Percentiles rank a stretch among this genome's conserved stretches.
These are phyloP conservation scores for Semicossyphus pulcher DNA, from an alignment of 2,113 vertebrate species.

Conservation along the genomic window DNA sequence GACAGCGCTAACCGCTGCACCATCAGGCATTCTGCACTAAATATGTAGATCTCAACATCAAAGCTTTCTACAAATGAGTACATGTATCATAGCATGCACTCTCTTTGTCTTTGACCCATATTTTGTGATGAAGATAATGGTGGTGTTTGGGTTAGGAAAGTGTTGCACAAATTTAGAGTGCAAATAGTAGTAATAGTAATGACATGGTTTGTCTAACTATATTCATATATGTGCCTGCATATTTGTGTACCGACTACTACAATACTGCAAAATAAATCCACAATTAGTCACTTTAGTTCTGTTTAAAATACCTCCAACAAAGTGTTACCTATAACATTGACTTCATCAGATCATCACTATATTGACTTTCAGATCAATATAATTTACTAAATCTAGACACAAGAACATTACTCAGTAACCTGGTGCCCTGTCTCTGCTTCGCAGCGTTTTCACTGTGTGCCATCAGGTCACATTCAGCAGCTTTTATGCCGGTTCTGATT, in stretches of 20 bases:
- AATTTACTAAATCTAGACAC: slow-evolving; percentile 16
- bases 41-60: too few species aligned
- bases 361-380: slow-evolving; percentile 5
- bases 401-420: not conserved
- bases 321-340: not conserved
- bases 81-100: too few species aligned
- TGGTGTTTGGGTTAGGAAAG: not conserved
- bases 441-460: slow-evolving; percentile 12
- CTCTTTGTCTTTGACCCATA: too few species aligned
- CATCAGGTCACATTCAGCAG: slow-evolving; percentile 22
- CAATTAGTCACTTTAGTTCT: not conserved
- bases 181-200: too few species aligned
- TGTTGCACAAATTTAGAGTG: slow-evolving; percentile 21
- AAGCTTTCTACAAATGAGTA: too few species aligned
- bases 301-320: not conserved
- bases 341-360: not conserved
- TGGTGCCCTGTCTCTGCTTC: not conserved
- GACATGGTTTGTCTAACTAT: not conserved
- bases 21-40: too few species aligned
- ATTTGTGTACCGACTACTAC: not conserved
- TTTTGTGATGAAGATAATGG: slow-evolving; percentile 4
- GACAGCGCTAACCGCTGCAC: too few species aligned
- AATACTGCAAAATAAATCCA: not conserved
- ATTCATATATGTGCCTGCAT: not conserved
- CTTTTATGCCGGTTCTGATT: slow-evolving; percentile 44